Percentiles rank a stretch among this genome's conserved stretches.
These are phyloP conservation scores for Phrixothrix hirtus DNA, from an alignment of 2,888 invertebrate species.

Conservation along the genomic window DNA sequence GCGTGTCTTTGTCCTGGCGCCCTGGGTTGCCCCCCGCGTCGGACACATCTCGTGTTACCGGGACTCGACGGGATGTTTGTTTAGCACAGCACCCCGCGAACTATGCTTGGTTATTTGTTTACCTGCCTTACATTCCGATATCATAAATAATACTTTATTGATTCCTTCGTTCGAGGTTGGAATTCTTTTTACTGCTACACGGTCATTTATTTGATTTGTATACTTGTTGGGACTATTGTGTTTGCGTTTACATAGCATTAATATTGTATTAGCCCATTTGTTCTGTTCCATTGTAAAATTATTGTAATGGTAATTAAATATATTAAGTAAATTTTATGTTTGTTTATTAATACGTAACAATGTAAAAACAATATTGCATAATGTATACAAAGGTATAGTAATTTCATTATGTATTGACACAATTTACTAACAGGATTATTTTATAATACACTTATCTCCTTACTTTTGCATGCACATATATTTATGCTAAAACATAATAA, in stretches of 20 bases:
- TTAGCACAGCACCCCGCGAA: constrained; percentile 49
- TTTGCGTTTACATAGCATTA: constrained; percentile 46
- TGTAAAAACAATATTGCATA: too few species aligned
- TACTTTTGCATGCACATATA: too few species aligned
- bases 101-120: constrained; percentile 50
- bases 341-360: too few species aligned
- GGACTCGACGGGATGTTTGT: constrained; percentile 47
- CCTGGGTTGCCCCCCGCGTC: constrained; percentile 34
- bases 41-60: constrained; percentile 35
- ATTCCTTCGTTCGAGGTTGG: constrained; percentile 43
- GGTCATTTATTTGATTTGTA: constrained; percentile 52
- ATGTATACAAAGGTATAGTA: too few species aligned
- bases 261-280: constrained; percentile 49
- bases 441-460: too few species aligned
- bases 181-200: constrained; percentile 42
- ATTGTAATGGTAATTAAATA: too few species aligned
- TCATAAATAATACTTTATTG: constrained; percentile 50
- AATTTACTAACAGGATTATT: too few species aligned
- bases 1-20: constrained; percentile 26
- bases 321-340: too few species aligned
- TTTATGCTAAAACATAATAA: too few species aligned
- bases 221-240: constrained; percentile 43
- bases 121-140: constrained; percentile 51
- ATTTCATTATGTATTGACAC: too few species aligned
- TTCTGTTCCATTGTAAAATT: too few species aligned